Percentiles rank a stretch among this genome's conserved stretches.
These are phyloP conservation scores for Orchesella flavescens DNA, from an alignment of 2,888 invertebrate genomes.

Conservation along the genomic window DNA sequence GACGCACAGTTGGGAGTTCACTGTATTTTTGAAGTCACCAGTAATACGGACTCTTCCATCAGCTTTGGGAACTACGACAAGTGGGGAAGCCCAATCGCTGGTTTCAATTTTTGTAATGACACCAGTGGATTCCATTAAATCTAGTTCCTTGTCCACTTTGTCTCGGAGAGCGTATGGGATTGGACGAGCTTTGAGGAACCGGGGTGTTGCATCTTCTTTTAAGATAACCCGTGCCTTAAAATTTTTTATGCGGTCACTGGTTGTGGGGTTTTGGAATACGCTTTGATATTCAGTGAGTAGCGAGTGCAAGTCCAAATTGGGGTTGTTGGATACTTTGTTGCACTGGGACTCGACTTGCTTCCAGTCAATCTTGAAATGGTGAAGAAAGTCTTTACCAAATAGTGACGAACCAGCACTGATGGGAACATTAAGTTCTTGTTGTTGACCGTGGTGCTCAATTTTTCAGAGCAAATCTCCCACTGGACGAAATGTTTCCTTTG, in stretches of 20 bases:
- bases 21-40: constrained; percentile 72
- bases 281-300: constrained; percentile 45
- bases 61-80: constrained; percentile 73
- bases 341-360: constrained; percentile 18
- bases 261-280: constrained; percentile 55
- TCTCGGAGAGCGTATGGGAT: constrained; percentile 72
- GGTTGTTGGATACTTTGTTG: not conserved
- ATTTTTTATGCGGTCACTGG: constrained; percentile 57
- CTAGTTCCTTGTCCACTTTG: constrained; percentile 71
- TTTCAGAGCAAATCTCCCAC: constrained; percentile 18
- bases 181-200: constrained; percentile 71
- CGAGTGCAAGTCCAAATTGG: not conserved
- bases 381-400: constrained; percentile 58
- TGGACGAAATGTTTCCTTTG: constrained; percentile 23
- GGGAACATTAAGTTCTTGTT: constrained; percentile 6
- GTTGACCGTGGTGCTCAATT: constrained; percentile 21
- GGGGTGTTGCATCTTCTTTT: constrained; percentile 70
- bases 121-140: constrained; percentile 67
- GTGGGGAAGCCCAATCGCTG: constrained; percentile 73
- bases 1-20: constrained; percentile 71
- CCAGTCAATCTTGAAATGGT: constrained; percentile 50
- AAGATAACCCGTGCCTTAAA: constrained; percentile 66
- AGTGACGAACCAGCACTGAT: constrained; percentile 46
- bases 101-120: constrained; percentile 68
- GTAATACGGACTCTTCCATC: constrained; percentile 73